These are phyloP conservation scores for Coracias cyanogaster DNA, from an alignment of 2,797 vertebrate genomes.

Conservation along the genomic window DNA sequence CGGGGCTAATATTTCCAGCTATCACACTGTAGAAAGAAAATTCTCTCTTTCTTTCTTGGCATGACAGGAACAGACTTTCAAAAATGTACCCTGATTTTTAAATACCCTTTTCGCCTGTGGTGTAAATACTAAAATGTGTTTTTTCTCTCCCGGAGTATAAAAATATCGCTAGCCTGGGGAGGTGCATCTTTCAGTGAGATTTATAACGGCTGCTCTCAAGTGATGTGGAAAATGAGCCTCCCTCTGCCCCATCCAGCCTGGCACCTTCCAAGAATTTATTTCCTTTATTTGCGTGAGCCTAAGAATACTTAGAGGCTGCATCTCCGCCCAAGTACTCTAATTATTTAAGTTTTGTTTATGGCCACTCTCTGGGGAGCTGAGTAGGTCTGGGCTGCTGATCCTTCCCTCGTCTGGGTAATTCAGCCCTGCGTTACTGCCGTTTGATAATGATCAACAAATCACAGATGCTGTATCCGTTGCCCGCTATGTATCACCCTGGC, in stretches of 20 bases:
- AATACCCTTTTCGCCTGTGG: slow-evolving; percentile 62
- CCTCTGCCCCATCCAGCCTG: slow-evolving; percentile 56
- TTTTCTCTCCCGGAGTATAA: slow-evolving; percentile 29
- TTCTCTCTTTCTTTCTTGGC: neutral
- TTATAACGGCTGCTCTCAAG: slow-evolving; percentile 70
- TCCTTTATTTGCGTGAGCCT: slow-evolving; percentile 66
- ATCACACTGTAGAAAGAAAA: neutral
- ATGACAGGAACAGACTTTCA: slow-evolving; percentile 28
- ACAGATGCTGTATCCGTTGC: neutral
- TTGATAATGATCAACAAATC: slow-evolving; percentile 43
- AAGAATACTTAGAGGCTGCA: slow-evolving; percentile 65
- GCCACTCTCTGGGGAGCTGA: slow-evolving; percentile 38
- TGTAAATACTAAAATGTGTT: slow-evolving; percentile 65
- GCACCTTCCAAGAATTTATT: slow-evolving; percentile 77
- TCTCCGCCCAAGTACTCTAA: slow-evolving; percentile 59
- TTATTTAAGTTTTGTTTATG: slow-evolving; percentile 76
- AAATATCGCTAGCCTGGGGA: slow-evolving; percentile 75
- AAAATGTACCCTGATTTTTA: slow-evolving; percentile 63
- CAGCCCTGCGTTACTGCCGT: neutral
- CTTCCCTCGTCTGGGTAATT: neutral
- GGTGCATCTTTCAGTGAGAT: slow-evolving; percentile 77
- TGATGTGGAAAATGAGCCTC: slow-evolving; percentile 72
- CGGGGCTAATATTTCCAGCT: slow-evolving; percentile 25
- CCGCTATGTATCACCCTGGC: neutral
- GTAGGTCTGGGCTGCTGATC: neutral